Percentiles rank a stretch among this genome's conserved stretches.
These are phyloP conservation scores for Melitaea athalia DNA, from an alignment of 2,888 invertebrate species.

Conservation along the genomic window DNA sequence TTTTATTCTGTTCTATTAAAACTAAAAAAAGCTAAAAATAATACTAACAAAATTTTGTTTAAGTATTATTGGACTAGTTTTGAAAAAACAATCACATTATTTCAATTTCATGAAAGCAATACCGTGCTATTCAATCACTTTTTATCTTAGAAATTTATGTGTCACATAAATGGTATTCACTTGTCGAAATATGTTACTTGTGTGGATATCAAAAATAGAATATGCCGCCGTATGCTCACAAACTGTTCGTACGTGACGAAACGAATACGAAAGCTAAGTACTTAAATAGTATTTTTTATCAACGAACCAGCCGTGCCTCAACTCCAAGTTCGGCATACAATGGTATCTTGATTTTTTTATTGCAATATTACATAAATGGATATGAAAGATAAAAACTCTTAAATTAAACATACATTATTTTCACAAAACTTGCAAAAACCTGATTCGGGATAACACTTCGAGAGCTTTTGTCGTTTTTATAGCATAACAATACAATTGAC, in stretches of 20 bases:
- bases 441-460: neutral
- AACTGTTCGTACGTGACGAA: conserved; percentile 26
- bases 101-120: neutral
- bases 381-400: conserved; percentile 16
- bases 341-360: conserved; percentile 40
- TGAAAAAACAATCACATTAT: neutral
- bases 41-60: too few relatives aligned
- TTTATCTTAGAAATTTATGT: neutral
- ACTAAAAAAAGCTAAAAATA: too few relatives aligned
- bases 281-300: conserved; percentile 36
- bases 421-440: conserved; percentile 4
- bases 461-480: neutral
- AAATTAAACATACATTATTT: conserved; percentile 13
- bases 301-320: conserved; percentile 29
- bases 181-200: neutral
- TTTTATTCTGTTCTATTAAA: too few relatives aligned
- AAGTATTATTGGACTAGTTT: too few relatives aligned
- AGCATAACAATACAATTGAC: neutral
- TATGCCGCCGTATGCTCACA: neutral
- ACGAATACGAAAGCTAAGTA: conserved; percentile 31
- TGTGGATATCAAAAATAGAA: neutral
- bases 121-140: neutral
- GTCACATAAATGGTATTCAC: neutral
- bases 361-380: conserved; percentile 32
- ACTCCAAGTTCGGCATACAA: conserved; percentile 37